Evolutionary conservation across 2,888 invertebrate genomes (phyloP), one percentile per base, ranked within the genome.

Genomic region (Drosophila mettleri): DNA sequence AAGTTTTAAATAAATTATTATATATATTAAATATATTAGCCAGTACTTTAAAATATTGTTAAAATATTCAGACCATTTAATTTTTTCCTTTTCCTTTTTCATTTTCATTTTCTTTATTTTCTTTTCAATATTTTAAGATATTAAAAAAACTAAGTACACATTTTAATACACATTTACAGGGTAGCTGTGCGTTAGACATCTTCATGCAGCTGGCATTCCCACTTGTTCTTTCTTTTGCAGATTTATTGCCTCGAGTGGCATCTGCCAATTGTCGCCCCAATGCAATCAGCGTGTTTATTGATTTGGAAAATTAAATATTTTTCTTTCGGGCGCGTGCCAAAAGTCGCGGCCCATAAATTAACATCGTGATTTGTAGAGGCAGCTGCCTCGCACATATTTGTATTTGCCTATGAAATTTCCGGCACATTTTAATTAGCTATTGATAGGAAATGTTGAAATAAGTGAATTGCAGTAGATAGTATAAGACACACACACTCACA

Each of bases 201-300:
- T 29, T 8, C 14, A 10, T 8, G 2, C 18, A 10, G 0, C 2
- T 9, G 3, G 20, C 33, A 38, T 38, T 41, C 36, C 31, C 5
- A 39, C 22, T 54, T 39, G 18, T 55, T 62, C 63, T n/a, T 27
- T 45, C 65, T 61, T 77, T 65, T 60, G 39, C 64, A 80, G 80
- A 83, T 86, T 83, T 83, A 88, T 88, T 86, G 84, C 75, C 78
- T 59, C 41, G 79, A 72, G 66, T 71, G 86, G 75, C 75, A 75
- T 67, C 78, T 85, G 88, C 81, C 83, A 88, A 88, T 83, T 83
- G 84, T 78, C 80, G 55, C 79, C 82, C 70, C 71, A 89, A 81
- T 87, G 89, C 85, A 86, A 86, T 86, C 85, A 86, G 89, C 82
- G 88, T 86, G 89, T 68, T 81, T 86, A 86, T 86, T 86, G 85